Evolutionary conservation across 2,888 invertebrate species (phyloP), one percentile per base, ranked within the genome.

Genomic region (Crematogaster levior): DNA sequence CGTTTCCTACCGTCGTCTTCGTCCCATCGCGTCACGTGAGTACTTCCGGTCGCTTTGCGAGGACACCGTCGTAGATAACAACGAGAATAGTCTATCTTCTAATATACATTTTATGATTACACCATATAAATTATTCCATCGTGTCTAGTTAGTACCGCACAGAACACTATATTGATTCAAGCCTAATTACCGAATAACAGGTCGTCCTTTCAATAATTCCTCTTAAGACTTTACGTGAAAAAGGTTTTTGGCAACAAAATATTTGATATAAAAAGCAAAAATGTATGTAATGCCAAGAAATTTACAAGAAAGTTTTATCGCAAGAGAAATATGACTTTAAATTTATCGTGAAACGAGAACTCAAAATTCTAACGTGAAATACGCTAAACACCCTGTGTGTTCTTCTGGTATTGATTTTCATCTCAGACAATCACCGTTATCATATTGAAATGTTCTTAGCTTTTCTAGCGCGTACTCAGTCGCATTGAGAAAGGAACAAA

Each of bases 41-140:
- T 80, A 84, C 72, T 88, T 84, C 79, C 81, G 81, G 34, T 83
- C 83, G 75, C 85, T 66, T 79, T 70, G 74, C 77, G 66, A 63
- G 65, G 83, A 70, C 83, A 63, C 81, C 82, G 75, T 79, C 70
- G 58, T 48, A 82, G 84, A 86, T 86, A 87, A 87, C 81, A 84
- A 82, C 83, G 75, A 63, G 85, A 82, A 82, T 82, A 27, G 85
- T 80, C 72, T 63, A 48, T 60, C 40, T 34, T 81, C 43, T 83
- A 88, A 87, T 75, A 87, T 75, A 84, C 46, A 81, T 61, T 56
- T 66, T 72, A 61, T 81, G 73, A 85, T 84, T 75, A 80, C 75
- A 65, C 63, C 60, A 56, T 77, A 65, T 80, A 86, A 87, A 88
- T 84, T 83, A 75, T 81, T 68, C 51, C 7, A 81, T 37, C 56